Conservation (phyloP, 53 echinoderm and acorn worm genomes). For the Echinarachnius parma region DNA sequence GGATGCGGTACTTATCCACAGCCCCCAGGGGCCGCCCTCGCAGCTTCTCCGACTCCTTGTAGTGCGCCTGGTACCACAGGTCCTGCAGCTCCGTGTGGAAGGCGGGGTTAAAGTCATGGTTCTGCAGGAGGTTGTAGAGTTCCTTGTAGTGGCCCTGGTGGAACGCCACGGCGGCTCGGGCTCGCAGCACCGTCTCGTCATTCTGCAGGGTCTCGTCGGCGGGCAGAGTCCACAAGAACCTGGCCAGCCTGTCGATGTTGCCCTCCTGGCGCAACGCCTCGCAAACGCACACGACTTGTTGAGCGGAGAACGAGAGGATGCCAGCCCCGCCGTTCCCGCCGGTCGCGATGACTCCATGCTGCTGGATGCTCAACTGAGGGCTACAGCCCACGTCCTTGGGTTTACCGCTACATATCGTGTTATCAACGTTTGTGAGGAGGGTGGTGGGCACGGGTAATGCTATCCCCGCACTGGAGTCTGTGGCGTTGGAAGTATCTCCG, state of each 20-base stretch:
- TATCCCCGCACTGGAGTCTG: conserved; percentile 34
- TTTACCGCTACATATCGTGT: conserved; percentile 17
- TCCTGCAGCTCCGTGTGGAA: conserved; percentile 92
- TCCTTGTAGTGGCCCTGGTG: conserved; percentile 85
- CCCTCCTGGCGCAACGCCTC: conserved; percentile 95
- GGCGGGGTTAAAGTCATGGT: conserved; percentile 70
- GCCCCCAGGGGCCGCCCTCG: conserved; percentile 86
- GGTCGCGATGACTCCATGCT: conserved; percentile 33
- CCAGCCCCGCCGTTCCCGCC: conserved; percentile 29
- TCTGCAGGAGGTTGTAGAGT: conserved; percentile 88
- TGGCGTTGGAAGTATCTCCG: conserved; percentile 38
- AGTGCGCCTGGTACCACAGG: conserved; percentile 94
- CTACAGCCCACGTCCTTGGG: conserved; percentile 12
- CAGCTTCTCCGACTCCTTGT: conserved; percentile 81
- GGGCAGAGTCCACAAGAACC: conserved; percentile 92
- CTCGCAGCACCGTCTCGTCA: conserved; percentile 89
- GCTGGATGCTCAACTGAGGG: not conserved
- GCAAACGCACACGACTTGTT: conserved; percentile 97
- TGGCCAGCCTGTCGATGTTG: conserved; percentile 91
- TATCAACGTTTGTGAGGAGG: conserved; percentile 18
- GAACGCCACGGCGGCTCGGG: conserved; percentile 79
- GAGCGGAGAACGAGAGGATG: conserved; percentile 80
- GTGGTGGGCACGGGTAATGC: conserved; percentile 44
- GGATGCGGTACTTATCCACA: conserved; percentile 97
- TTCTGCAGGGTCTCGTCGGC: conserved; percentile 76